These are phyloP conservation scores for Chesias legatella DNA, from an alignment of 2,888 invertebrate genomes.

Conservation along the genomic window DNA sequence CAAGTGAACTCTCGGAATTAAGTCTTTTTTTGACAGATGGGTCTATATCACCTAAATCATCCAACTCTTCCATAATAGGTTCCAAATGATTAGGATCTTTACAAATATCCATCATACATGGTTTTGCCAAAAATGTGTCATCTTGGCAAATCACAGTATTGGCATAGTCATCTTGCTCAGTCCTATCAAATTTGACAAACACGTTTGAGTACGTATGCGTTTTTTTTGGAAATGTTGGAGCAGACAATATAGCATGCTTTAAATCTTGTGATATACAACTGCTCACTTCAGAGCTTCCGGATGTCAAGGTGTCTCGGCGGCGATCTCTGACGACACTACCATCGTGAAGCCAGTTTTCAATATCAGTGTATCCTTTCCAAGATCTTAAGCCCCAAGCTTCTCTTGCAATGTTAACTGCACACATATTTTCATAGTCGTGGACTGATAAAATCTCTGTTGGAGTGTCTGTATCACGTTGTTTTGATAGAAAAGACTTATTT, in stretches of 20 bases:
- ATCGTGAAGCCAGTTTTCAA: constrained; percentile 83
- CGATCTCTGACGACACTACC: constrained; percentile 82
- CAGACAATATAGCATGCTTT: constrained; percentile 64
- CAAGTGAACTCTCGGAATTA: constrained; percentile 80
- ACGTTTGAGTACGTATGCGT: constrained; percentile 72
- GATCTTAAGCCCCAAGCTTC: constrained; percentile 83
- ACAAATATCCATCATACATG: constrained; percentile 72
- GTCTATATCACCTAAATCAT: constrained; percentile 74
- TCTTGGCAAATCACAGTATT: constrained; percentile 76
- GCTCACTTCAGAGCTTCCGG: constrained; percentile 79
- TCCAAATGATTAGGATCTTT: constrained; percentile 79
- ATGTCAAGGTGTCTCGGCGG: constrained; percentile 78
- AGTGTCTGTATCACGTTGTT: constrained; percentile 72
- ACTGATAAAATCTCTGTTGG: constrained; percentile 81
- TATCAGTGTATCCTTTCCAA: constrained; percentile 83
- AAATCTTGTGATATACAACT: constrained; percentile 71
- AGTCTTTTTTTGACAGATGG: constrained; percentile 60
- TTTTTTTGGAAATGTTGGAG: constrained; percentile 69
- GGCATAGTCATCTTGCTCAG: constrained; percentile 72
- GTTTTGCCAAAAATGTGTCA: constrained; percentile 77
- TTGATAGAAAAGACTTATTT: constrained; percentile 57
- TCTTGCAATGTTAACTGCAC: constrained; percentile 82
- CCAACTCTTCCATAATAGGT: constrained; percentile 79
- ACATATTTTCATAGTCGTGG: constrained; percentile 84
- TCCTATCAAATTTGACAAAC: constrained; percentile 67